A percentile compares a stretch with the other conserved stretches of the same genome.
Conservation (phyloP, 2,797 vertebrate species). For the Champsocephalus esox region DNA sequence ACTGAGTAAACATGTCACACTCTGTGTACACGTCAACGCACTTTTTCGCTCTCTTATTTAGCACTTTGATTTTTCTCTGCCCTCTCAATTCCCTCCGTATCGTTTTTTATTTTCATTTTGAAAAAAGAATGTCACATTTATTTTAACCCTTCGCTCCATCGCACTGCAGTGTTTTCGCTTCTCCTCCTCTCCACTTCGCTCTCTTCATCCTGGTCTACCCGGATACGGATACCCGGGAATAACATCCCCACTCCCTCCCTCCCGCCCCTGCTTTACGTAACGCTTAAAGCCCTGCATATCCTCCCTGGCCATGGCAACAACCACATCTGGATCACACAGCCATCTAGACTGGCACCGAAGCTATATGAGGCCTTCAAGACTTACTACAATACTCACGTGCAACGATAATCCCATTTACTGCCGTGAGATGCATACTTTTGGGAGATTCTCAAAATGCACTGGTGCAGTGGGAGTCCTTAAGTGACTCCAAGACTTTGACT, state of each 20-base stretch:
- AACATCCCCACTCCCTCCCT: constrained; percentile 83
- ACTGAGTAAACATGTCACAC: constrained; percentile 60
- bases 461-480: constrained; percentile 47
- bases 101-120: constrained; percentile 43
- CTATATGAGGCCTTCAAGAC: constrained; percentile 62
- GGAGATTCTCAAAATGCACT: constrained; percentile 55
- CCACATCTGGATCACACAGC: constrained; percentile 81
- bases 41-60: constrained; percentile 53
- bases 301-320: constrained; percentile 84
- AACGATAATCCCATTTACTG: constrained; percentile 50
- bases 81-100: constrained; percentile 21
- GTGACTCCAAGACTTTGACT: constrained; percentile 55
- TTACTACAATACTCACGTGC: constrained; percentile 69
- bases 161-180: constrained; percentile 77
- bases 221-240: constrained; percentile 87
- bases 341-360: constrained; percentile 68
- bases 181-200: constrained; percentile 65
- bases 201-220: constrained; percentile 83
- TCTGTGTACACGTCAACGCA: constrained; percentile 50
- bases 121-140: constrained; percentile 61
- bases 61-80: constrained; percentile 38
- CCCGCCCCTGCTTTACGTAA: constrained; percentile 83
- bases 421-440: constrained; percentile 37
- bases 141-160: constrained; percentile 78
- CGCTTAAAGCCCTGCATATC: constrained; percentile 84